Conservation (phyloP, 2,113 vertebrate genomes). For the Lipophrys pholis region DNA sequence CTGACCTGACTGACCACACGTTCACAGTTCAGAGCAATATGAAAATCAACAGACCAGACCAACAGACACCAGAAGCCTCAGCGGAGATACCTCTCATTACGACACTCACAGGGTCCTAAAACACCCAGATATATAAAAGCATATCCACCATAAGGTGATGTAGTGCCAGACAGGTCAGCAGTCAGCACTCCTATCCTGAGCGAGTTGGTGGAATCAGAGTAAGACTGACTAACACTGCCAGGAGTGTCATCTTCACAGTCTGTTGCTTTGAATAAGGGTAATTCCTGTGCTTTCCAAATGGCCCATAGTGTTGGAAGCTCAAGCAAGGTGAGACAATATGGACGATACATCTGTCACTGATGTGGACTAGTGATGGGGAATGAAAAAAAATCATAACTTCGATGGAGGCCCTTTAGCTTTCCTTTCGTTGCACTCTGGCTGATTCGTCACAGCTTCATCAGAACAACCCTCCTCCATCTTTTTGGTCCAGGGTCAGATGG, state of each 20-base stretch:
- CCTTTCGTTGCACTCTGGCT: neutral
- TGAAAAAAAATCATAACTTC: too few relatives aligned
- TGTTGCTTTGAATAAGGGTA: constrained; percentile 1
- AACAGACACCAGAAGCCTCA: constrained; percentile 4
- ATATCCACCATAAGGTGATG: neutral
- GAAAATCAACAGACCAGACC: constrained; percentile 1
- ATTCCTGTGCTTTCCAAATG: neutral
- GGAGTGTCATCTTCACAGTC: neutral
- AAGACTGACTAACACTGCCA: too few relatives aligned
- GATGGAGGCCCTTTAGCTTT: neutral
- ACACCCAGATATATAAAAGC: too few relatives aligned
- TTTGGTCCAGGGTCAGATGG: constrained; percentile 41
- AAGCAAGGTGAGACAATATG: constrained; percentile 11
- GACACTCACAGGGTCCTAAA: too few relatives aligned
- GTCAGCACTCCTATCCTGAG: too few relatives aligned
- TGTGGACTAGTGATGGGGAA: neutral
- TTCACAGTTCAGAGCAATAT: constrained; percentile 24
- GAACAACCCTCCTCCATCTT: neutral
- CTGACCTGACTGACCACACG: constrained; percentile 22
- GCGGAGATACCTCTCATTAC: constrained; percentile 7
- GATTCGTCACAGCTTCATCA: constrained; percentile 49
- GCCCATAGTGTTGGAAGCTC: constrained; percentile 4
- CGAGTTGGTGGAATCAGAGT: too few relatives aligned
- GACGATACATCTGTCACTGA: constrained; percentile 21
- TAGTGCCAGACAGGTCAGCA: constrained; percentile 22